A percentile compares a stretch with the other conserved stretches of the same genome.
Evolutionary conservation across 2,113 vertebrate genomes (phyloP).

Genomic region (Rhineura floridana): DNA sequence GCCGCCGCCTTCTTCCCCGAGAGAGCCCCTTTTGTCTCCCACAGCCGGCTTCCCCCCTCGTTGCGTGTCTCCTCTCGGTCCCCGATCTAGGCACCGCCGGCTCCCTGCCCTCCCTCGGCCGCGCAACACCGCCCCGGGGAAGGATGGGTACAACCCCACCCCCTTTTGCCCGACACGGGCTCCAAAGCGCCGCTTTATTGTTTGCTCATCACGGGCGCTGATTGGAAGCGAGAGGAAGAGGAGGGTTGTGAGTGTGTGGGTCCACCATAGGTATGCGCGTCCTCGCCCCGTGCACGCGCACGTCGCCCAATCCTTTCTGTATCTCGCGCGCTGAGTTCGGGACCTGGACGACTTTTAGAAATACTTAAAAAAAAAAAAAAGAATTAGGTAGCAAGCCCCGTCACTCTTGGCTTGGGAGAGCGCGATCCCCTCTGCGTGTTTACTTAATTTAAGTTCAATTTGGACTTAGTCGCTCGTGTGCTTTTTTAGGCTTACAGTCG

Average conservation of each 20-base stretch:
- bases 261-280: background rate
- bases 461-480: background rate
- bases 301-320: background rate
- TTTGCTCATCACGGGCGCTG: background rate
- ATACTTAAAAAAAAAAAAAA: background rate
- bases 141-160: slow-evolving; percentile 22
- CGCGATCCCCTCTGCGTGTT: background rate
- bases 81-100: background rate
- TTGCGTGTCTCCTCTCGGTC: background rate
- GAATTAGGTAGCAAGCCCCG: background rate
- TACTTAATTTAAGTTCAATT: background rate
- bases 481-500: background rate
- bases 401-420: background rate
- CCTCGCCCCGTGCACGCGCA: background rate
- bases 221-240: slow-evolving; percentile 1
- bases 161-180: background rate
- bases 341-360: background rate
- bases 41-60: background rate
- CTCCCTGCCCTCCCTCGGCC: background rate
- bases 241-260: background rate
- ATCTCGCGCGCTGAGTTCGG: background rate
- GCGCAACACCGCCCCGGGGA: slow-evolving; percentile 24
- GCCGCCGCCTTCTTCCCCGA: background rate
- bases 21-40: background rate
- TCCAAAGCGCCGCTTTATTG: background rate